Base-by-base conservation (phyloP, 30 jellyfish, hydroid and myxozoan species). In the Catostylus mosaicus region DNA sequence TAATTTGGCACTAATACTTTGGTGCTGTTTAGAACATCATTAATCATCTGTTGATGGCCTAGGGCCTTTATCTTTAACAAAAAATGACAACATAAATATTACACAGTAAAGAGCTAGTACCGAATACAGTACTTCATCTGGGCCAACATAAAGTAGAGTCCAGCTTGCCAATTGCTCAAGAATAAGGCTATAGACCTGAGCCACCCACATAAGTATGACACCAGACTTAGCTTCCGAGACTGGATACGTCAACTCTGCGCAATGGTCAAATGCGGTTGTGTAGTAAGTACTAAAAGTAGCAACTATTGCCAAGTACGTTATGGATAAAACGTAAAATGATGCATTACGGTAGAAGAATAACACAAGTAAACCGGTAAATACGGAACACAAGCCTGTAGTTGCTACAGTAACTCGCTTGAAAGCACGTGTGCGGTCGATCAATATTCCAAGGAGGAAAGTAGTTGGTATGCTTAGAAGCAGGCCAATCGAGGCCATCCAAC, bases 261-360 rank as follows among this genome's bases (percentile, higher is more conserved):
- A 63, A 36, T 93, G 98, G 6, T 89, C 94, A 65, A 93, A 86
- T 0, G 98, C 96, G 1, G 87, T 70, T 29, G 98, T 93, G 84
- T 86, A 88, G 77, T 93, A 93, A 11, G 93, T 85, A 18, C 94
- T 64, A 37, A 46, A 64, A 14, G 51, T 65, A 2, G 90, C 75
- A 35, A 73, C 75, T 10, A 52, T 29, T 20, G 30, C 56, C 27
- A 69, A 45, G 60, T 64, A 69, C 20, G 86, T 57, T 33, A 46
- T 37, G 38, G 52, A 82, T 30, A 82, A 52, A 1, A 31, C 34
- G 73, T 34, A 62, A 18, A 80, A 65, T 9, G 79, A 24, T 61
- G 77, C 62, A 63, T 43, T 36, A 18, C 67, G 60, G 77, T 77
- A 48, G 47, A 83, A 67, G 7, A 71, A 75, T 38, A 90, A 23